phyloP scores from a whole-genome alignment of 2,888 invertebrate species.

The Trachelus tabidus region DNA sequence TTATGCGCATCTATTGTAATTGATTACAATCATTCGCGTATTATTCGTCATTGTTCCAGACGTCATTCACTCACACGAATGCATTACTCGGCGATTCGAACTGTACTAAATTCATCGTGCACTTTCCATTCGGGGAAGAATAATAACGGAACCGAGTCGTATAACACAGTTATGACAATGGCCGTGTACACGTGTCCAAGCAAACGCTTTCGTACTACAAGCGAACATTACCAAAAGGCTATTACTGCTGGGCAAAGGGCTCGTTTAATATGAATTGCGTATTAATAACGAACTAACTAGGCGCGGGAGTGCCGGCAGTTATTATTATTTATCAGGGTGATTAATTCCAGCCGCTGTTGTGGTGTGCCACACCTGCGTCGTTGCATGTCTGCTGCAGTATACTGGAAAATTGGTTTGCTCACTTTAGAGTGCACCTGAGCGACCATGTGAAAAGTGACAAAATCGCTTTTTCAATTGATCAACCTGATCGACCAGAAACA shows the following conservation, averaged over 20 bases:
- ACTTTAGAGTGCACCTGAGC: conserved; percentile 5
- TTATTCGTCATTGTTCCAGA: neutral
- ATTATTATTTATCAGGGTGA: conserved; percentile 64
- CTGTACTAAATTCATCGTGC: neutral
- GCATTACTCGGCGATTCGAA: neutral
- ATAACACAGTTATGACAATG: neutral
- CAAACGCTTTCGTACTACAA: neutral
- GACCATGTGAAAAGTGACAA: conserved; percentile 2
- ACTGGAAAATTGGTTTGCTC: conserved; percentile 41
- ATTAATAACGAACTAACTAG: conserved; percentile 63
- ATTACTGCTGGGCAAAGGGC: conserved; percentile 1
- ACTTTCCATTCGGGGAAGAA: neutral
- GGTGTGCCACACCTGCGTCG: conserved; percentile 53
- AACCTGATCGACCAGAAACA: neutral
- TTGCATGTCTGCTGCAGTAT: conserved; percentile 31
- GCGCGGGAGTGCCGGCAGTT: conserved; percentile 50
- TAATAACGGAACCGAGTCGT: neutral
- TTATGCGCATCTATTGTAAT: neutral
- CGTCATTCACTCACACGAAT: neutral
- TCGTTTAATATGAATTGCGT: conserved; percentile 63
- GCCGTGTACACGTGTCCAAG: neutral
- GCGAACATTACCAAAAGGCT: neutral
- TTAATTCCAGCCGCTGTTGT: conserved; percentile 59
- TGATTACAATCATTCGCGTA: neutral
- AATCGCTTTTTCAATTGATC: neutral